Base-by-base conservation (phyloP, 2,797 vertebrate species). In the Poeciliopsis presidionis region DNA sequence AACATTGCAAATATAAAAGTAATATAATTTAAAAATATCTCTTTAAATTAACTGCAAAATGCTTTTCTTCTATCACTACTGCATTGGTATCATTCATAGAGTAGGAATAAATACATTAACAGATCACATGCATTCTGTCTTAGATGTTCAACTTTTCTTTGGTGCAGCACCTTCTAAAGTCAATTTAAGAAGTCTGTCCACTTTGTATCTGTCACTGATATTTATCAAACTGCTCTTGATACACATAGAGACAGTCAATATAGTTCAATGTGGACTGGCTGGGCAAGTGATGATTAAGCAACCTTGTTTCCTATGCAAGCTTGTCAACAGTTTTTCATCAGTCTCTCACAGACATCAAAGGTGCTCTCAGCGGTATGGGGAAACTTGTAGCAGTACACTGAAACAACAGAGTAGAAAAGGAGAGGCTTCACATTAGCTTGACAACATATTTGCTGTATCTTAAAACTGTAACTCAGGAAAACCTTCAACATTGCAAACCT, bases 211-310 rank as follows among this genome's bases (percentile, higher is more conserved):
- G 39, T 43, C 65, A n/a, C 73, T 71, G 63, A 75, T 72, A 30
- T 53, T 79, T 36, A 30, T 46, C 51, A 83, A 63, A 76, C 49
- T 78, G 57, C 57, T 83, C 7, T 11, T 74, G 72, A 82, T 81
- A 87, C 81, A 75, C n/a, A 82, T 12, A 11, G 16, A 67, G 76
- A 82, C 85, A 87, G 79, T 69, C 80, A 77, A 70, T 76, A 81
- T 87, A 88, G 90, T 87, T 92, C 87, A 91, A 74, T 83, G 76
- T 75, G 53, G 84, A 85, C 84, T 75, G 88, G 90, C 77, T 61
- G 0, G 73, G 85, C 73, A 70, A 85, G 81, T 82, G 83, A 81
- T 88, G 88, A 91, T 88, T 86, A 86, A 84, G 87, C 86, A 83
- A 77, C 45, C 47, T 73, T 74, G 72, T 11, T 2, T 77, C 63